A percentile compares a stretch with the other conserved stretches of the same genome.
These are phyloP conservation scores for Halyomorpha halys DNA, from an alignment of 1,140 invertebrate genomes.

Conservation along the genomic window DNA sequence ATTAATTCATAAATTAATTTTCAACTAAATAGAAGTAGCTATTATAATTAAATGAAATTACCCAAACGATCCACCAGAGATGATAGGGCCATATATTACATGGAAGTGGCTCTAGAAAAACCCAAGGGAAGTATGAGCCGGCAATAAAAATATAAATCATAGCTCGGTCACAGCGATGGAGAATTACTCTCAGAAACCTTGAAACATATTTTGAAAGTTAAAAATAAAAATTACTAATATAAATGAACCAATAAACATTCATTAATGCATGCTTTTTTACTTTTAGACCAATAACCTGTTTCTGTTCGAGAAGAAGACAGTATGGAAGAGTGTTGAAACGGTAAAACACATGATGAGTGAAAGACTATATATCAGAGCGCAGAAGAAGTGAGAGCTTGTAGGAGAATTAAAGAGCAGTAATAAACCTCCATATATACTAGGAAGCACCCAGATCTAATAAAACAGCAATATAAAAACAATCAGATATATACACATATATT, in stretches of 20 bases:
- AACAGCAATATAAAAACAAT: background rate
- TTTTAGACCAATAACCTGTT: slow-evolving; percentile 44
- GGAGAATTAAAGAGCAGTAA: slow-evolving; percentile 60
- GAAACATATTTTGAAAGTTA: slow-evolving; percentile 10
- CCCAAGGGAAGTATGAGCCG: slow-evolving; percentile 92
- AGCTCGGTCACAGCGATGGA: slow-evolving; percentile 86
- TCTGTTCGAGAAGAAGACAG: slow-evolving; percentile 64
- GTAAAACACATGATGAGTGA: slow-evolving; percentile 77
- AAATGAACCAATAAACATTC: too few species aligned
- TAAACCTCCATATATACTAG: slow-evolving; percentile 62
- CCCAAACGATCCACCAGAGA: slow-evolving; percentile 76
- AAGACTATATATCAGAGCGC: slow-evolving; percentile 73
- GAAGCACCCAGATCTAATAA: slow-evolving; percentile 63
- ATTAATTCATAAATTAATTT: too few species aligned
- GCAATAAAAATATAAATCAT: slow-evolving; percentile 96
- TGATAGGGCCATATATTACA: slow-evolving; percentile 46
- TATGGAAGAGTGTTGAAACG: slow-evolving; percentile 84
- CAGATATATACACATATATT: too few species aligned
- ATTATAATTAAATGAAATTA: background rate
- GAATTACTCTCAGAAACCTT: slow-evolving; percentile 54
- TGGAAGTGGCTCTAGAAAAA: slow-evolving; percentile 56
- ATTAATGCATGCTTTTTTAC: background rate
- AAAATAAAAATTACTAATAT: too few species aligned
- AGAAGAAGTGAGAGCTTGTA: slow-evolving; percentile 60
- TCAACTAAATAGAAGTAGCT: too few species aligned